phyloP scores from a whole-genome alignment of 2,113 vertebrate species.

The Athene noctua region DNA sequence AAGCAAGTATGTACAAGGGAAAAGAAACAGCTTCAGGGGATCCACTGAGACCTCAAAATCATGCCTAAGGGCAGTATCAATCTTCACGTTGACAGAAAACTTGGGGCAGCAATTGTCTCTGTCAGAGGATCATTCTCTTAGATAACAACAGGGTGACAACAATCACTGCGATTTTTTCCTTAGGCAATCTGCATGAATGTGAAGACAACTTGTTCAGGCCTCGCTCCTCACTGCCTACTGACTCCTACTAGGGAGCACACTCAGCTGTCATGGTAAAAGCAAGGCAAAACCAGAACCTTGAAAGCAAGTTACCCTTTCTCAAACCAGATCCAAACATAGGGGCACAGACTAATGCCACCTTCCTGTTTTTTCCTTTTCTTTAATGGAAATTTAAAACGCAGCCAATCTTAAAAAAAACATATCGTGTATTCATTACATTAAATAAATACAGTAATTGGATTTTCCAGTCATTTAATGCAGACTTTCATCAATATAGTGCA shows the following conservation, averaged over 20 bases:
- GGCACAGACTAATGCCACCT: rapidly evolving
- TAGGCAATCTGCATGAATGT: background rate
- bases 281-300: background rate
- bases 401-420: background rate
- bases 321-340: background rate
- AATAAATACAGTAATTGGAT: background rate
- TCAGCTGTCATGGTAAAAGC: background rate
- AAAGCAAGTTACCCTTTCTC: background rate
- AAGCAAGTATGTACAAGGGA: background rate
- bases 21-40: background rate
- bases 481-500: background rate
- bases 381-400: background rate
- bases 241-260: background rate
- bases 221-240: background rate
- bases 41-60: background rate
- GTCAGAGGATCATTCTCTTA: background rate
- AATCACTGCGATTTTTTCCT: background rate
- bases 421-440: background rate
- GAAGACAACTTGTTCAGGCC: background rate
- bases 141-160: background rate
- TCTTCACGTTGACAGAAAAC: background rate
- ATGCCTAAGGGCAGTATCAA: background rate
- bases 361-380: background rate
- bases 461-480: background rate
- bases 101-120: background rate